Evolutionary conservation across 2,888 invertebrate genomes (phyloP), one percentile per base, ranked within the genome.

Genomic region (Cataglyphis livida): DNA sequence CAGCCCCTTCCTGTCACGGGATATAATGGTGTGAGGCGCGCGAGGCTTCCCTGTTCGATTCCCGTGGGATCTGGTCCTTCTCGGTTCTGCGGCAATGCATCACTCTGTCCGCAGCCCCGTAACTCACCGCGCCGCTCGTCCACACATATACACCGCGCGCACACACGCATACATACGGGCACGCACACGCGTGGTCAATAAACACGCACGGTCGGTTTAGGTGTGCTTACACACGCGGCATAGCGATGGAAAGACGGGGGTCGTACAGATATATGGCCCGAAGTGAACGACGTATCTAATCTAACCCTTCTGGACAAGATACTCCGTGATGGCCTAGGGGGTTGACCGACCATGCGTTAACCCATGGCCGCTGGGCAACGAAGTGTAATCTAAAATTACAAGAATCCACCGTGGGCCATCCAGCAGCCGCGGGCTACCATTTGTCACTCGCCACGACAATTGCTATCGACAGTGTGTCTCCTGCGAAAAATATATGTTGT

Each of bases 61-160:
- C 94, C 93, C 94, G 83, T 91, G 93, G 94, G 94, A 93, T 90
- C 92, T 89, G 90, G 93, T 92, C 93, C 93, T 93, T 91, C 90
- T 89, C 92, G 92, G 92, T 92, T 93, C 90, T 90, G 88, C 88
- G 91, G 93, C 94, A 92, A 94, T 94, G 93, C 93, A 94, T 94
- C 94, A 94, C 94, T 92, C 93, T 94, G 94, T 94, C 94, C 94
- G 92, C 94, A 94, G 93, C 87, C 92, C 91, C 93, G 94, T 94
- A 94, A 94, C 93, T 94, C 94, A 94, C 92, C 89, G 86, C 88
- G 71, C 74, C 84, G 84, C 90, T 62, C 86, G 44, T 57, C 41
- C 86, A 81, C 88, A 71, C 79, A 59, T 41, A 81, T 62, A 25
- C 57, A 21, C 21, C 21, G 66, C 48, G 7, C 62, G 25, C 65